Evolutionary conservation across 2,797 vertebrate genomes (phyloP).

Genomic region (Sardinella longiceps): DNA sequence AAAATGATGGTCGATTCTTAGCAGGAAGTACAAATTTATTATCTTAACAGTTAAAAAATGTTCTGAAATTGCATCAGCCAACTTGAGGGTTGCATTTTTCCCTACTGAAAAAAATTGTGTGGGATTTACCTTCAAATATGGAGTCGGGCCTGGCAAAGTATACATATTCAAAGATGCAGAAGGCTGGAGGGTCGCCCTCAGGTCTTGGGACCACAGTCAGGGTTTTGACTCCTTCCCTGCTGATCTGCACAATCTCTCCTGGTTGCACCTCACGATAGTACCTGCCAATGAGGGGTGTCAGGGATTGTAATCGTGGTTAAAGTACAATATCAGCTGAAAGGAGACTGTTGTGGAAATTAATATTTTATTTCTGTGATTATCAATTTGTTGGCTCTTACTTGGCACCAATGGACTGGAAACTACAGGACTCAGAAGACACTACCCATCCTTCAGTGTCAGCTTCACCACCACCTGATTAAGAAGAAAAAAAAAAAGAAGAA

Average conservation of each 20-base stretch:
- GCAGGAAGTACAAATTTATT: background rate
- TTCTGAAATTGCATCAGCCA: background rate
- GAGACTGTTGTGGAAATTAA: background rate
- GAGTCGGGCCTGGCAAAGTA: constrained; percentile 98
- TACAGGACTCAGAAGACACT: constrained; percentile 97
- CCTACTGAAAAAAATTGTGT: background rate
- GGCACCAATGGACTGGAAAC: constrained; percentile 97
- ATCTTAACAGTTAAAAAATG: background rate
- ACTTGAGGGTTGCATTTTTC: background rate
- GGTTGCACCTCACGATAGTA: constrained; percentile 94
- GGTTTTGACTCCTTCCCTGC: constrained; percentile 84
- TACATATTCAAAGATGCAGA: constrained; percentile 99
- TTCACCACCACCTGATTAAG: constrained; percentile 76
- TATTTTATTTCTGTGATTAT: background rate
- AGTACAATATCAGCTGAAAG: background rate
- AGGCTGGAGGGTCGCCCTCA: constrained; percentile 86
- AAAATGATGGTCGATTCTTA: constrained; percentile 50
- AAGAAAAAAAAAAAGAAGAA: background rate
- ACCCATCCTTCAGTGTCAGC: constrained; percentile 96
- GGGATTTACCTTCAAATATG: constrained; percentile 88
- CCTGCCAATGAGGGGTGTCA: constrained; percentile 65
- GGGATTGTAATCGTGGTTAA: background rate
- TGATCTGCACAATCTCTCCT: constrained; percentile 97
- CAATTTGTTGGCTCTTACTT: constrained; percentile 78
- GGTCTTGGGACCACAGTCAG: constrained; percentile 85